These are phyloP conservation scores for Apantesis nais DNA, from an alignment of 2,888 invertebrate genomes.

Conservation along the genomic window DNA sequence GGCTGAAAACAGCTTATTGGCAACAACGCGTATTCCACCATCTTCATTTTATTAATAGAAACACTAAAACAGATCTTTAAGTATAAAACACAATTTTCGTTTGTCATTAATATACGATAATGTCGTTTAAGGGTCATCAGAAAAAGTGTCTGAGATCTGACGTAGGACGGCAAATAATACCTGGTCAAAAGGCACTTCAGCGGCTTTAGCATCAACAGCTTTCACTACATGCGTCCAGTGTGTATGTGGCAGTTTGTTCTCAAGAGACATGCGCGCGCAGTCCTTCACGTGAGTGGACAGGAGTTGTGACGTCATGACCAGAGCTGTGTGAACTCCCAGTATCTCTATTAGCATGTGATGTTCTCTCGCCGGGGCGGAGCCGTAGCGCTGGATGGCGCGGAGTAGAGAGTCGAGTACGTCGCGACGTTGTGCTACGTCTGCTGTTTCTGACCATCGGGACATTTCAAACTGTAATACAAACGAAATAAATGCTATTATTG, in stretches of 20 bases:
- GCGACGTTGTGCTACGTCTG: constrained; percentile 46
- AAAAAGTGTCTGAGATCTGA: no score
- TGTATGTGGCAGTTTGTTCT: constrained; percentile 49
- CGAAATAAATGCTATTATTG: neutral
- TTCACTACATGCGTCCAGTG: constrained; percentile 54
- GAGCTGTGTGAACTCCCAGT: constrained; percentile 62
- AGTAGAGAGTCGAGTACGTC: constrained; percentile 57
- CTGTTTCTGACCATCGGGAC: constrained; percentile 55
- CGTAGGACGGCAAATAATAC: constrained; percentile 37
- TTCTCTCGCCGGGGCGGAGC: constrained; percentile 46
- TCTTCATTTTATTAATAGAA: no score
- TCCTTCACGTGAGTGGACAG: constrained; percentile 47
- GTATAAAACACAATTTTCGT: no score
- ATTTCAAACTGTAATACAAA: constrained; percentile 41
- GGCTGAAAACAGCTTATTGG: no score
- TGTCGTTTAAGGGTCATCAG: no score
- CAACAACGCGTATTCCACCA: no score
- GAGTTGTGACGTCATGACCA: constrained; percentile 50
- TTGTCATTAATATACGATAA: no score
- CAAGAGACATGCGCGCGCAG: constrained; percentile 45
- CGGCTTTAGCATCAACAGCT: constrained; percentile 48
- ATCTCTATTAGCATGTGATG: constrained; percentile 65
- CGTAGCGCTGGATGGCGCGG: constrained; percentile 54
- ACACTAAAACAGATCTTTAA: no score
- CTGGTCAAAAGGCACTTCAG: constrained; percentile 58